phyloP scores from a whole-genome alignment of 2,113 vertebrate genomes.

The Macrotis lagotis region DNA sequence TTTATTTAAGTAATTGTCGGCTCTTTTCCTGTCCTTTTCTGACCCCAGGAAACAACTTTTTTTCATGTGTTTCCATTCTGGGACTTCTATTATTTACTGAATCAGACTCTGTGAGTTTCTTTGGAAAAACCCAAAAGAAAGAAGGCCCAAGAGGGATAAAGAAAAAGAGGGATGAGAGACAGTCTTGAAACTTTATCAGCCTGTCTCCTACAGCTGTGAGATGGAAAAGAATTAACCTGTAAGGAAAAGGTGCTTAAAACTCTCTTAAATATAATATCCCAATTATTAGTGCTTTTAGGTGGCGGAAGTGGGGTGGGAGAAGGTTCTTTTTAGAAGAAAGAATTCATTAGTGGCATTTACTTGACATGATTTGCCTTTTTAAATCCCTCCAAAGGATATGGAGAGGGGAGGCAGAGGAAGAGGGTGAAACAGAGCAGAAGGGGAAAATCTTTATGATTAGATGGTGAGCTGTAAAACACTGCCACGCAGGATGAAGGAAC shows the following conservation, averaged over 20 bases:
- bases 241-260: neutral
- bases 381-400: neutral
- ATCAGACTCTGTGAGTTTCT: conserved; percentile 65
- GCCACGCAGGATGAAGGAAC: conserved; percentile 83
- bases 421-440: conserved; percentile 65
- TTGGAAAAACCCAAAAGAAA: conserved; percentile 64
- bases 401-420: conserved; percentile 40
- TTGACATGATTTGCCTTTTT: conserved; percentile 38
- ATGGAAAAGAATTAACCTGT: conserved; percentile 45
- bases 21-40: conserved; percentile 82
- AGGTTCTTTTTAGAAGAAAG: conserved; percentile 49
- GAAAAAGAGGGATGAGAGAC: too few species aligned
- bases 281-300: conserved; percentile 42
- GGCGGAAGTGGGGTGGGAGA: conserved; percentile 12
- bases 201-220: neutral
- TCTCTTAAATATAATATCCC: conserved; percentile 42
- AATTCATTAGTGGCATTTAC: conserved; percentile 69
- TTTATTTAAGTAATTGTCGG: conserved; percentile 78
- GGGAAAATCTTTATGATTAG: conserved; percentile 83
- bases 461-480: conserved; percentile 41
- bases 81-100: conserved; percentile 75
- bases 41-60: conserved; percentile 81
- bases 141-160: neutral
- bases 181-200: neutral
- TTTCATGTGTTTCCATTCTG: conserved; percentile 78